phyloP scores from a whole-genome alignment of 2,113 vertebrate genomes.

The Sebastes schlegelii region DNA sequence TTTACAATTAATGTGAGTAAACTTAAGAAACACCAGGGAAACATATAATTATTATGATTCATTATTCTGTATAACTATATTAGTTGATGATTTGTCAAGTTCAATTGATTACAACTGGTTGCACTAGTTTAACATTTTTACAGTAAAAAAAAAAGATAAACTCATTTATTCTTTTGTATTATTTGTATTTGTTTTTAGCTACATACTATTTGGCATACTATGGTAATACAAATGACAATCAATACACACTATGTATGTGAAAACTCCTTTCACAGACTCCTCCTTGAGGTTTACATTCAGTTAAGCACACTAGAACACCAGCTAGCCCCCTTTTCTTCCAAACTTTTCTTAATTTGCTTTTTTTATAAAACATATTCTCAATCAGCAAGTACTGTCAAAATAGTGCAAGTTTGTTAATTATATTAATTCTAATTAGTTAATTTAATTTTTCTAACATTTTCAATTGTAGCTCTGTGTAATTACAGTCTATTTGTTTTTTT shows the following conservation, averaged over 20 bases:
- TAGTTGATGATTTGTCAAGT: not conserved
- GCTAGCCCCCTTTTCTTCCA: no score
- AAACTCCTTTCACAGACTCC: no score
- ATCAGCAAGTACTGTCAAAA: not conserved
- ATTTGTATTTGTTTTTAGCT: not conserved
- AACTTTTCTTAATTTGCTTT: no score
- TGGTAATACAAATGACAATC: no score
- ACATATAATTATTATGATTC: not conserved
- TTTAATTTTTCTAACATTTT: not conserved
- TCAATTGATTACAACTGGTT: not conserved
- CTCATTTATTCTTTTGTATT: not conserved
- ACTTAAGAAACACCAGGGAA: not conserved
- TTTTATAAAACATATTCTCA: no score
- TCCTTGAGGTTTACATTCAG: no score
- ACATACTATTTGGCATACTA: no score
- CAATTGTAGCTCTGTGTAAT: not conserved
- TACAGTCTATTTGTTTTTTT: not conserved
- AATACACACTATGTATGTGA: no score
- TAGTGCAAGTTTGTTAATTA: not conserved
- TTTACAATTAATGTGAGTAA: not conserved
- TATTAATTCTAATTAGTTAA: not conserved
- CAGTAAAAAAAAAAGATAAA: not conserved
- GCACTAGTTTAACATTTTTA: not conserved
- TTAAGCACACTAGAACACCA: no score
- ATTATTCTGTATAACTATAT: not conserved